Base-by-base conservation (phyloP, 2,113 vertebrate genomes). In the Melanerpes formicivorus region DNA sequence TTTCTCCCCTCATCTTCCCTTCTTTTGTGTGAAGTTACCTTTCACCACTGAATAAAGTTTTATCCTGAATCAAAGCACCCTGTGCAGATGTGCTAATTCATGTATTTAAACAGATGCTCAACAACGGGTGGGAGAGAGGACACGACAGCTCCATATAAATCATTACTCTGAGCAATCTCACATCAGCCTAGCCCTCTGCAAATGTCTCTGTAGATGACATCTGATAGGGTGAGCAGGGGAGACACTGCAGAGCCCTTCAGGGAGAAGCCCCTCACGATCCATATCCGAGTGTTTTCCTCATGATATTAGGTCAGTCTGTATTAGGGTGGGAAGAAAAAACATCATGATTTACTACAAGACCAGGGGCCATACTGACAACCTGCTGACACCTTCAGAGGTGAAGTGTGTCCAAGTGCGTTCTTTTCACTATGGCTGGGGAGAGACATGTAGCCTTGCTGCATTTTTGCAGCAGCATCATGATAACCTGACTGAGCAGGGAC, bases 61-160 rank as follows among this genome's bases (percentile, higher is more conserved):
- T 62, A 64, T 42, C 70, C 91, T 72, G 55, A 13, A 90, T 81
- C 89, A 83, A 72, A 94, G 80, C 10, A 5, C 94, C 81, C 76
- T 72, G 76, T n/a, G 80, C 90, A 95, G 94, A 85, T 88, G 93
- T 89, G 84, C 70, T 93, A 84, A 90, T 95, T 96, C 58, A 3
- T 78, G 81, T 83, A 72, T 95, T 95, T 87, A 93, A 95, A 71
- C 88, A 94, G 84, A 62, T 88, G 94, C 67, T 96, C 87, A 92
- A 77, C 95, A 87, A 81, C 25, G 7, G 18, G 67, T 9, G 54
- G 75, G 30, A 56, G 32, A 83, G 66, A 40, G 23, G 71, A 55
- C 54, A 11, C 72, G 25, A 69, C 52, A 52, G 65, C 92, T 88
- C 89, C 44, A 50, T 55, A 46, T 71, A 92, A 76, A 85, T 66